Conservation (phyloP, 2,797 vertebrate genomes). For the Danionella dracula region DNA sequence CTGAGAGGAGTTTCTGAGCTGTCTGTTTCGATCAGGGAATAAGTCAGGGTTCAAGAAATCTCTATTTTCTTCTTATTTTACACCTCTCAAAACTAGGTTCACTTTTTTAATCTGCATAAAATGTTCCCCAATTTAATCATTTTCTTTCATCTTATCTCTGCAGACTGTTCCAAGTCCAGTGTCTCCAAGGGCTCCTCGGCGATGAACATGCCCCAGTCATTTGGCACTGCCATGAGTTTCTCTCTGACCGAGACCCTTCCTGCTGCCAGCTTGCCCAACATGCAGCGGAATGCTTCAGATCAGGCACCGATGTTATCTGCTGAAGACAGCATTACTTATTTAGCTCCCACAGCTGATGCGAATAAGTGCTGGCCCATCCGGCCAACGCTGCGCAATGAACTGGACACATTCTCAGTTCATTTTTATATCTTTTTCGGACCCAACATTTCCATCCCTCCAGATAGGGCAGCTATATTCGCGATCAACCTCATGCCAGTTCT, state of each 20-base stretch:
- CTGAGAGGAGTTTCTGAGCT: conserved; percentile 29
- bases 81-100: not conserved
- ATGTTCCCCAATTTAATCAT: conserved; percentile 23
- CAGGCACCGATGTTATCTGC: conserved; percentile 39
- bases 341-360: conserved; percentile 54
- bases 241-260: conserved; percentile 72
- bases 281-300: conserved; percentile 55
- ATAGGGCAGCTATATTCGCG: conserved; percentile 86
- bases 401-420: conserved; percentile 97
- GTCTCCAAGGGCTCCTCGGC: conserved; percentile 71
- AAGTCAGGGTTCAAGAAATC: conserved; percentile 6
- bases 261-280: conserved; percentile 55
- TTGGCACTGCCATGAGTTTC: conserved; percentile 77
- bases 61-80: conserved; percentile 21
- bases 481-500: conserved; percentile 91
- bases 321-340: conserved; percentile 64
- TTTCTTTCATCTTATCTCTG: conserved; percentile 33
- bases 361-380: conserved; percentile 89
- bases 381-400: conserved; percentile 91
- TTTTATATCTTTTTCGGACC: conserved; percentile 98
- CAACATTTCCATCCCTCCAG: conserved; percentile 86
- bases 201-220: conserved; percentile 96
- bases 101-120: not conserved
- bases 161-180: conserved; percentile 86
- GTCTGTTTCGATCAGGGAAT: conserved; percentile 31